These are phyloP conservation scores for Procavia capensis DNA, from an alignment of 2,113 vertebrate genomes.

Conservation along the genomic window DNA sequence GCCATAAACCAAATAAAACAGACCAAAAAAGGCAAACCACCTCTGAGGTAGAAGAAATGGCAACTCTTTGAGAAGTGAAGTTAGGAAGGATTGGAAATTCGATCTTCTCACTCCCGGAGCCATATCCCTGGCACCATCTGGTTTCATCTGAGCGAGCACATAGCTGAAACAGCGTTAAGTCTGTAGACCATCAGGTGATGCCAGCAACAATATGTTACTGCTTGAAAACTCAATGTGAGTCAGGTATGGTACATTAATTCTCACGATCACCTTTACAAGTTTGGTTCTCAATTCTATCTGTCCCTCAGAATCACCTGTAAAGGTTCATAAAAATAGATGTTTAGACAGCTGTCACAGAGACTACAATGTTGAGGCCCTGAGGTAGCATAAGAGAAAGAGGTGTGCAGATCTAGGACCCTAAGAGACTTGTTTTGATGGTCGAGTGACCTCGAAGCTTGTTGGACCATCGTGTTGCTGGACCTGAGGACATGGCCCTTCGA, in stretches of 20 bases:
- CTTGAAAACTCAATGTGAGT: neutral
- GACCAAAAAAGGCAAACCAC: neutral
- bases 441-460: too few species aligned
- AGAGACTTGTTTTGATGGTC: too few species aligned
- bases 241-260: neutral
- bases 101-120: neutral
- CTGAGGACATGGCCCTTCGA: too few species aligned
- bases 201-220: fast-evolving
- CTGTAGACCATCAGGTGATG: neutral
- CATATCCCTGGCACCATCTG: neutral
- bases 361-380: too few species aligned
- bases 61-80: neutral
- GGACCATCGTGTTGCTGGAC: too few species aligned
- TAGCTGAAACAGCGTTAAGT: neutral
- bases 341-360: too few species aligned
- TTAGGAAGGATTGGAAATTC: neutral
- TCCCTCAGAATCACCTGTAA: neutral
- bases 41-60: neutral
- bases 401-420: too few species aligned
- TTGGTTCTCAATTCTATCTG: neutral
- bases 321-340: neutral
- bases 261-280: neutral
- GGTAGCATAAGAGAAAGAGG: too few species aligned
- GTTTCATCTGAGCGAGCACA: neutral
- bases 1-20: neutral